Evolutionary conservation across 92 coral and sea anemone species (phyloP).

Genomic region (Blastomussa wellsi): DNA sequence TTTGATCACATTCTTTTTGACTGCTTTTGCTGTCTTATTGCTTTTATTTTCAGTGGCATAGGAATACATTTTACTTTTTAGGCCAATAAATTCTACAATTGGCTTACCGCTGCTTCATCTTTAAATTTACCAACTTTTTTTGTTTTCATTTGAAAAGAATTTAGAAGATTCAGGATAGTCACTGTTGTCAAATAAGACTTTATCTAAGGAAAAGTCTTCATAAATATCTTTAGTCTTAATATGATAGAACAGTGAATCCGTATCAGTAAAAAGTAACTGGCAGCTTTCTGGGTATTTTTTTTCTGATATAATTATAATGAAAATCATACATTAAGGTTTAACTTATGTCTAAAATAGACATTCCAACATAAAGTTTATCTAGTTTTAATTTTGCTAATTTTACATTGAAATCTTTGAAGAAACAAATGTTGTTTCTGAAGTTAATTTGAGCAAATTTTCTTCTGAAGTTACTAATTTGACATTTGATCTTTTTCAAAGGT

Average conservation of each 20-base stretch:
- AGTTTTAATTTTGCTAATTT: neutral
- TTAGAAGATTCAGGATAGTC: too few relatives aligned
- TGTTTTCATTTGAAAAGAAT: too few relatives aligned
- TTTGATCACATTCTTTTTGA: neutral
- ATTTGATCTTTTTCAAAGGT: constrained; percentile 29
- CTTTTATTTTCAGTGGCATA: too few relatives aligned
- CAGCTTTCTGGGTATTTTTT: neutral
- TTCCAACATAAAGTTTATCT: neutral
- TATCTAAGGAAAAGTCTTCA: too few relatives aligned
- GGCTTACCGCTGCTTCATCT: too few relatives aligned
- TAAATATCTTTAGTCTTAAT: too few relatives aligned
- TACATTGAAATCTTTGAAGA: neutral
- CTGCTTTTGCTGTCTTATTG: neutral
- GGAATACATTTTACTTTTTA: too few relatives aligned
- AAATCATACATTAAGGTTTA: too few relatives aligned
- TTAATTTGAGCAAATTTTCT: neutral
- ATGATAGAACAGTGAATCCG: neutral
- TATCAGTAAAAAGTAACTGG: neutral
- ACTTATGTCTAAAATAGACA: neutral
- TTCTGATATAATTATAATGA: neutral
- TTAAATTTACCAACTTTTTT: too few relatives aligned
- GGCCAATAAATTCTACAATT: too few relatives aligned
- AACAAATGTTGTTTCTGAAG: neutral
- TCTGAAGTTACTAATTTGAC: constrained; percentile 2
- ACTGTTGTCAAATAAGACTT: too few relatives aligned